phyloP scores from a whole-genome alignment of 2,797 vertebrate genomes.

The Sphenopsis melanotis region DNA sequence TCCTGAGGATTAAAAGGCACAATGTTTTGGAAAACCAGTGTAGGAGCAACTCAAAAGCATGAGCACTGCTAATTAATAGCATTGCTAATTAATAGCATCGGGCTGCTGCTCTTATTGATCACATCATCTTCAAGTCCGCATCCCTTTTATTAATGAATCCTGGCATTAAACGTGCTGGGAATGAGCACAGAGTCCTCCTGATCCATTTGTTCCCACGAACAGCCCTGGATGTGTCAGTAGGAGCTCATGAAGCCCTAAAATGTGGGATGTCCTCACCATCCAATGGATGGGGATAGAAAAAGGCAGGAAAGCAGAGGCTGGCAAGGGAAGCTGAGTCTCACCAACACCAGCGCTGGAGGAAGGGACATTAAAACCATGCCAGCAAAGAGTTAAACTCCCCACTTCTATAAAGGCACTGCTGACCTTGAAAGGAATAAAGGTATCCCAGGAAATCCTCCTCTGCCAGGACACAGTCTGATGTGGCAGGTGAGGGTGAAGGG shows the following conservation, averaged over 20 bases:
- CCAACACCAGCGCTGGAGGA: background rate
- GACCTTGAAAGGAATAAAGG: background rate
- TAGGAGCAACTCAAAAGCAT: background rate
- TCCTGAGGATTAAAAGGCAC: background rate
- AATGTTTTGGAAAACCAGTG: background rate
- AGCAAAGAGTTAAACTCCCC: background rate
- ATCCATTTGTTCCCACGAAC: background rate
- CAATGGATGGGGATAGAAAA: fast-evolving
- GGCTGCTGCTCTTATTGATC: background rate
- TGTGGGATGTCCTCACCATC: background rate
- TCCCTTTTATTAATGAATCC: background rate
- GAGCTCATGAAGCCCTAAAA: background rate
- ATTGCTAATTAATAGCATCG: background rate
- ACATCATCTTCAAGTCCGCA: background rate
- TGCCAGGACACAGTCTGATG: background rate
- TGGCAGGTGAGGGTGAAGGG: background rate
- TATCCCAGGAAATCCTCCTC: background rate
- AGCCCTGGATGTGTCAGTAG: fast-evolving
- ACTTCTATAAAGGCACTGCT: too few species aligned
- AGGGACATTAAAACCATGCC: background rate
- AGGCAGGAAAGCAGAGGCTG: background rate
- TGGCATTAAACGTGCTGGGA: background rate
- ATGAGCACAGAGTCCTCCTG: background rate
- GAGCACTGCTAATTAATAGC: background rate
- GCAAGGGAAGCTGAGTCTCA: background rate